A percentile compares a stretch with the other conserved stretches of the same genome.
These are phyloP conservation scores for Cantharis nigra DNA, from an alignment of 2,888 invertebrate genomes.

Conservation along the genomic window DNA sequence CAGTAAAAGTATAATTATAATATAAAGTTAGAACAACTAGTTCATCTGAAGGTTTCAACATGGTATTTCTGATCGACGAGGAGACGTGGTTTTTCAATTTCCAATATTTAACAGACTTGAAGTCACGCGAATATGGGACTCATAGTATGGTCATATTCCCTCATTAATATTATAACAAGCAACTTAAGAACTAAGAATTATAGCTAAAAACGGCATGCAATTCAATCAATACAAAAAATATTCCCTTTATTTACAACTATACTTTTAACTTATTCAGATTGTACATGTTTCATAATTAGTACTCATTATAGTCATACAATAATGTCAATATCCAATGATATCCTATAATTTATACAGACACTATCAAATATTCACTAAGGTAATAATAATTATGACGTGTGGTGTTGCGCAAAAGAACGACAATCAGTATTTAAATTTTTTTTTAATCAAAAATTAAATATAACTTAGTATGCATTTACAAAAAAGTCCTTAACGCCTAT, in stretches of 20 bases:
- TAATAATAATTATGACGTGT: not conserved
- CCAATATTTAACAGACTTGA: slow-evolving; percentile 27
- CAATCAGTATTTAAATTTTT: not conserved
- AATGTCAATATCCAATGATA: not conserved
- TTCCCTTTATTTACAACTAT: slow-evolving; percentile 19
- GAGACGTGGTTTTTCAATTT: slow-evolving; percentile 21
- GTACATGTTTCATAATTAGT: slow-evolving; percentile 18
- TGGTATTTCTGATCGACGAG: not conserved
- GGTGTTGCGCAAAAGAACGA: not conserved
- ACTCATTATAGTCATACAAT: not conserved
- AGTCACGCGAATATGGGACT: slow-evolving; percentile 37
- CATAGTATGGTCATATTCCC: slow-evolving; percentile 35
- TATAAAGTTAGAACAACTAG: not conserved
- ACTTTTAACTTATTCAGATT: slow-evolving; percentile 24
- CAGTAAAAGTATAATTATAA: not conserved
- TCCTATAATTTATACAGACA: not conserved
- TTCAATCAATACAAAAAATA: slow-evolving; percentile 8
- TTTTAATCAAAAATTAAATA: not conserved
- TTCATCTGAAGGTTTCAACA: not conserved
- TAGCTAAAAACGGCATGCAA: slow-evolving; percentile 20
- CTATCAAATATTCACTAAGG: not conserved
- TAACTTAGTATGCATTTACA: too few species aligned
- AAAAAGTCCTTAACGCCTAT: too few species aligned
- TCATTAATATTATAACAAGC: slow-evolving; percentile 36
- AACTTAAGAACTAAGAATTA: slow-evolving; percentile 8